phyloP scores from a whole-genome alignment of 2,888 invertebrate genomes.

The Chaetogeoica ovagalla region DNA sequence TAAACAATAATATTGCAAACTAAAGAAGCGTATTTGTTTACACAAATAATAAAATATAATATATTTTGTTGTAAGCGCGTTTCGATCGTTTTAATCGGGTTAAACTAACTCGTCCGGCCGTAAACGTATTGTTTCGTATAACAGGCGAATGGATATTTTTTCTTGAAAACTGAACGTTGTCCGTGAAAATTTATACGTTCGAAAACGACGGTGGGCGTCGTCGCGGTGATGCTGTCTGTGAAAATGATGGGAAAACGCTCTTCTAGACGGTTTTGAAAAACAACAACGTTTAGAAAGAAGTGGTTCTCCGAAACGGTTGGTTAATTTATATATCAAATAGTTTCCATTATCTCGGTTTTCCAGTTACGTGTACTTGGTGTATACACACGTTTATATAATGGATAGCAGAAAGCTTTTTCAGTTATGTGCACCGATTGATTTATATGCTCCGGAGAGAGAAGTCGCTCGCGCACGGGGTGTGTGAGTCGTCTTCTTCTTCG shows the following conservation, averaged over 20 bases:
- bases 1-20: too few relatives aligned
- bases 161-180: neutral
- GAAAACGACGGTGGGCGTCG: too few relatives aligned
- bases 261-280: neutral
- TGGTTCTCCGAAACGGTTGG: conserved; percentile 22
- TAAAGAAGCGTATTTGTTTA: too few relatives aligned
- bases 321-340: conserved; percentile 51
- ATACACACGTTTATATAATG: conserved; percentile 37
- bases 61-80: too few relatives aligned
- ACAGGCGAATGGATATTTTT: too few relatives aligned
- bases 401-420: conserved; percentile 50
- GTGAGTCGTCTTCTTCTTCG: neutral
- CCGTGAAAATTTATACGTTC: neutral
- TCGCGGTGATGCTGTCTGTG: too few relatives aligned
- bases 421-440: conserved; percentile 51
- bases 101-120: too few relatives aligned
- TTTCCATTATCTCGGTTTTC: conserved; percentile 48
- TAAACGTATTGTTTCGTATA: too few relatives aligned
- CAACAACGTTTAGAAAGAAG: conserved; percentile 11
- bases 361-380: conserved; percentile 10
- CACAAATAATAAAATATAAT: too few relatives aligned
- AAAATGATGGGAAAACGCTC: neutral
- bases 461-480: conserved; percentile 31
- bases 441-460: conserved; percentile 43
- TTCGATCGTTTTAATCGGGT: too few relatives aligned